Base-by-base conservation (phyloP, 2,113 vertebrate genomes). In the Eonycteris spelaea region DNA sequence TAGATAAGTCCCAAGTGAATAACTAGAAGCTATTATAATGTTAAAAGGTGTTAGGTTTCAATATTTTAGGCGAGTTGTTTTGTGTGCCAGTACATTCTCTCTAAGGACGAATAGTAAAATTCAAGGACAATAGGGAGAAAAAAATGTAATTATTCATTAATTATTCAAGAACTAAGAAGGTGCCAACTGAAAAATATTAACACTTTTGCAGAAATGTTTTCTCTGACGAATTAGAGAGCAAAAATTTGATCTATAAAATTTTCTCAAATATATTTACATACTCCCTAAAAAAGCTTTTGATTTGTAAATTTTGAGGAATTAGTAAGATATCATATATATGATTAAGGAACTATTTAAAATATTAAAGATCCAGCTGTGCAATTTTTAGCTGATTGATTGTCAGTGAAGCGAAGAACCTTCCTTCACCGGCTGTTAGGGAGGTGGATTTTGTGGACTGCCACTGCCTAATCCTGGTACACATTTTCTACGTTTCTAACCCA, bases 41-140 rank as follows among this genome's bases (percentile, higher is more conserved):
- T 88, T 95, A 91, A 97, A 97, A 96, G 91, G 93, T 97, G 78
- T 96, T 96, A 93, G 82, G 93, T 97, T 97, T 97, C 97, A 98
- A 92, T 96, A 96, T 97, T 97, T 96, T 93, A 97, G 95, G 74
- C 57, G 86, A 80, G 94, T 84, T 84, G 40, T 95, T 96, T 93
- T 90, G 38, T 83, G 86, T 67, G 93, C 94, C 97, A 97, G 85
- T 83, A 94, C 86, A 95, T 94, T 93, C 94, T 97, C 73, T 82
- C 88, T 86, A 93, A 91, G 95, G 96, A 95, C 92, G 33, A 93
- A 96, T 9, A 86, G 73, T 94, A 97, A 97, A 97, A 97, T 94
- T 95, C 94, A 97, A 97, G 94, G 95, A 90, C 96, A 97, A 90
- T 12, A 77, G 30, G 78, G 55, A 91, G 57, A 93, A 94, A 91